phyloP scores from a whole-genome alignment of 2,888 invertebrate genomes.

The Heteromurus nitidus region DNA sequence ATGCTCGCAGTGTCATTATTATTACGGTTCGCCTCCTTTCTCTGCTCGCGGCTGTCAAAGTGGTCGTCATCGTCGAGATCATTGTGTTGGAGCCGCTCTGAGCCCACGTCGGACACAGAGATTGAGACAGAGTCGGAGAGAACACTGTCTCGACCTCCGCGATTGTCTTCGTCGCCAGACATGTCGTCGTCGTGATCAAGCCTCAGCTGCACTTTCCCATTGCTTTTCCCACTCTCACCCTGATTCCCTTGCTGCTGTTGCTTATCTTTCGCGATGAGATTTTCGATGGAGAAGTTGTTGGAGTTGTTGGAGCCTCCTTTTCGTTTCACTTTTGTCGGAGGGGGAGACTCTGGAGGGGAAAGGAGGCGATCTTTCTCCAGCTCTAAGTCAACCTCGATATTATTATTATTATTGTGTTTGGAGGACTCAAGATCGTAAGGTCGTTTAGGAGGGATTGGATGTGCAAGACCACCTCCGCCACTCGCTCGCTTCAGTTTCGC shows the following conservation, averaged over 20 bases:
- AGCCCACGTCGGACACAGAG: slow-evolving; percentile 65
- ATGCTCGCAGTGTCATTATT: background rate
- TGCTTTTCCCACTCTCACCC: slow-evolving; percentile 13
- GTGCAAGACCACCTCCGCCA: slow-evolving; percentile 27
- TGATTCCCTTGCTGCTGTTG: slow-evolving; percentile 41
- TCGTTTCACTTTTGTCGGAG: slow-evolving; percentile 58
- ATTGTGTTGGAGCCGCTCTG: slow-evolving; percentile 54
- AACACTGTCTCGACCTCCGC: slow-evolving; percentile 64
- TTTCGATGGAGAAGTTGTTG: slow-evolving; percentile 73
- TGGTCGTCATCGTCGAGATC: slow-evolving; percentile 57
- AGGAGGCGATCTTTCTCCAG: slow-evolving; percentile 42
- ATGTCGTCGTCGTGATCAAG: slow-evolving; percentile 45
- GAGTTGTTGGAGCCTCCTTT: slow-evolving; percentile 71
- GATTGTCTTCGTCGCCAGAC: slow-evolving; percentile 56
- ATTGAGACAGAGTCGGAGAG: slow-evolving; percentile 68
- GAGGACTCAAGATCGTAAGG: slow-evolving; percentile 31
- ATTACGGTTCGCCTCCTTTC: background rate
- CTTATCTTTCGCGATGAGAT: slow-evolving; percentile 73
- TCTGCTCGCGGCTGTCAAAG: slow-evolving; percentile 1
- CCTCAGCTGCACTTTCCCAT: slow-evolving; percentile 38
- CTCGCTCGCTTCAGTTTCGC: slow-evolving; percentile 64
- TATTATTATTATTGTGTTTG: slow-evolving; percentile 46
- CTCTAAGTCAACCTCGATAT: background rate
- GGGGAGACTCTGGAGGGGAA: slow-evolving; percentile 44
- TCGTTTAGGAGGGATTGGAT: slow-evolving; percentile 45